phyloP scores from a whole-genome alignment of 2,797 vertebrate species.

The Typhlichthys subterraneus region DNA sequence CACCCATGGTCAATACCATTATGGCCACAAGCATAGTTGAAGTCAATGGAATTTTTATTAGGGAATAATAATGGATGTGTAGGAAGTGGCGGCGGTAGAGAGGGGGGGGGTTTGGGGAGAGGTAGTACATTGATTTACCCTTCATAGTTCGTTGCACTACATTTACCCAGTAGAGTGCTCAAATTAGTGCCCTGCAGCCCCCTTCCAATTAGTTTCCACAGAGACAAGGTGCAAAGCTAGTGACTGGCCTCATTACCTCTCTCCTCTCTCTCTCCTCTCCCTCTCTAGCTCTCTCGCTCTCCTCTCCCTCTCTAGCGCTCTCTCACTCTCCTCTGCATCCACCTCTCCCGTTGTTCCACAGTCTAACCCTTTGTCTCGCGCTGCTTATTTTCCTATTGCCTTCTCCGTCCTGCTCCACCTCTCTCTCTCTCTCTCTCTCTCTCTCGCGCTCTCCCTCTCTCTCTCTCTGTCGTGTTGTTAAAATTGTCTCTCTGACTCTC shows the following conservation, averaged over 20 bases:
- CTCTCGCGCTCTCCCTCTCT: not conserved
- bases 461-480: not conserved
- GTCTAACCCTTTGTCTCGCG: not conserved
- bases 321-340: conserved; percentile 39
- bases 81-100: conserved; percentile 22
- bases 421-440: conserved; percentile 46
- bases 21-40: conserved; percentile 57
- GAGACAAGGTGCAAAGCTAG: conserved; percentile 80
- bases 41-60: conserved; percentile 77
- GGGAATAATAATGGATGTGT: conserved; percentile 57
- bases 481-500: not conserved
- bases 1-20: conserved; percentile 56
- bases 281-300: conserved; percentile 39
- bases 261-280: conserved; percentile 49
- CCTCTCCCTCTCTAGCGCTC: conserved; percentile 33
- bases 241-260: conserved; percentile 83
- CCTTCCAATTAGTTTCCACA: conserved; percentile 84
- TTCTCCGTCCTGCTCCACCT: conserved; percentile 20
- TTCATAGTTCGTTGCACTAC: conserved; percentile 83
- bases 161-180: conserved; percentile 81
- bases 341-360: conserved; percentile 28
- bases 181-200: conserved; percentile 82
- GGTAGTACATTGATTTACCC: conserved; percentile 81
- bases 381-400: not conserved
- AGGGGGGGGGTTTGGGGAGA: conserved; percentile 56